Base-by-base conservation (phyloP, 2,797 vertebrate genomes). In the Allenopithecus nigroviridis region DNA sequence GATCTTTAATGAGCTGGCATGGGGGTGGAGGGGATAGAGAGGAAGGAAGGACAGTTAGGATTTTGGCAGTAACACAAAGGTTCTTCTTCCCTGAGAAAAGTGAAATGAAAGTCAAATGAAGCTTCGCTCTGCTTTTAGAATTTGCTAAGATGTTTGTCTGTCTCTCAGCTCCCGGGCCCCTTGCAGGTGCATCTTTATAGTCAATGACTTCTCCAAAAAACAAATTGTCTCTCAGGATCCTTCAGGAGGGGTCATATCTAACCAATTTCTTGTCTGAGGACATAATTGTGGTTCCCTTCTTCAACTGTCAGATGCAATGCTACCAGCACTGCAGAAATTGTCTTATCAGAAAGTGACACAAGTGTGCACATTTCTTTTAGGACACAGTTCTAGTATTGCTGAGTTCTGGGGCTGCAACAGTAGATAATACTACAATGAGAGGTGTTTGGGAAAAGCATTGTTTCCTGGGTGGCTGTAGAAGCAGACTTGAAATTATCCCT, bases 151-250 rank as follows among this genome's bases (percentile, higher is more conserved):
- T 48, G 11, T 91, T 76, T 85, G 87, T 76, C 83, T 91, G 5
- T 91, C 78, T 96, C 46, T 55, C 4, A 28, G 70, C 59, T 81
- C 87, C 72, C 21, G 97, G 95, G 74, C 50, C 1, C 36, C 33
- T 8, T 30, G 74, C 97, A 7, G 0, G 90, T 96, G 72, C 72
- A 81, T 96, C 96, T 96, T 93, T 96, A 48, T 64, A 98, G 97
- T 97, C 93, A 55, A 0, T 96, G 95, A 92, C 96, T 93, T 96
- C 81, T 84, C 93, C 91, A 86, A 92, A 96, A 95, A 97, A 84
- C 85, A 93, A 61, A 83, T 96, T 95, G 85, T 98, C 97, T 96
- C 97, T 97, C 97, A 97, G 94, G 95, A 96, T 94, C 94, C 88
- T 96, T 97, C 94, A 84, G 74, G 83, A 90, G 50, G 72, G 41